Evolutionary conservation across 2,888 invertebrate species (phyloP).

Genomic region (Polyploca ridens): DNA sequence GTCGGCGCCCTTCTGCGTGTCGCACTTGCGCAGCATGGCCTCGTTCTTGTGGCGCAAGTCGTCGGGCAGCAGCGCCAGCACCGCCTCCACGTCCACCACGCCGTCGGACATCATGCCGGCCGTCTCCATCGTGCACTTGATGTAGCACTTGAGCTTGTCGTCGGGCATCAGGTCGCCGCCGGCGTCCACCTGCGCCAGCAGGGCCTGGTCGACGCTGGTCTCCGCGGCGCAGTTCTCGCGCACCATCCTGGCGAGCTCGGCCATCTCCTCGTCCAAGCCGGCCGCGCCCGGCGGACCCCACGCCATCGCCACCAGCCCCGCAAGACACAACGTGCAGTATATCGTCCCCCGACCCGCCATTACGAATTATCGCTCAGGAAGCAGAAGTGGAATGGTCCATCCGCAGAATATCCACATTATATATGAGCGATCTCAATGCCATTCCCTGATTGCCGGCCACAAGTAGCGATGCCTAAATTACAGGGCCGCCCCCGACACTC

Average conservation of each 20-base stretch:
- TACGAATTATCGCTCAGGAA: background rate
- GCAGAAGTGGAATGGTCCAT: conserved; percentile 12
- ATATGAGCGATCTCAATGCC: conserved; percentile 47
- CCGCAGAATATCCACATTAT: conserved; percentile 30
- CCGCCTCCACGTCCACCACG: conserved; percentile 67
- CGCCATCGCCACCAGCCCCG: conserved; percentile 17
- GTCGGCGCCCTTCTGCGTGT: conserved; percentile 64
- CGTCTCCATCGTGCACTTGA: conserved; percentile 77
- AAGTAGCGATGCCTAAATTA: conserved; percentile 49
- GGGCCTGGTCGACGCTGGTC: conserved; percentile 58
- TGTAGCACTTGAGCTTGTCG: conserved; percentile 69
- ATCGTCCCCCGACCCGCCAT: conserved; percentile 3
- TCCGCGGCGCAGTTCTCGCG: conserved; percentile 68
- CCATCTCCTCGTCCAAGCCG: conserved; percentile 61
- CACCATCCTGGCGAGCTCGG: conserved; percentile 69
- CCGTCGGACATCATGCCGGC: conserved; percentile 74
- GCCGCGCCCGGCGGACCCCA: background rate
- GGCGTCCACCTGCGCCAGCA: conserved; percentile 61
- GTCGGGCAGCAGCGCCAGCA: conserved; percentile 66
- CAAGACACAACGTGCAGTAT: conserved; percentile 23
- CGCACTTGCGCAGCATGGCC: conserved; percentile 55
- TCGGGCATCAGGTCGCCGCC: conserved; percentile 65
- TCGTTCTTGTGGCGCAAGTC: conserved; percentile 53
- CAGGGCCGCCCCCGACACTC: conserved; percentile 29
- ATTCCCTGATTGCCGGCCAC: conserved; percentile 24